Evolutionary conservation across 2,113 vertebrate species (phyloP), one percentile per base, ranked within the genome.

Genomic region (Aptenodytes forsteri): DNA sequence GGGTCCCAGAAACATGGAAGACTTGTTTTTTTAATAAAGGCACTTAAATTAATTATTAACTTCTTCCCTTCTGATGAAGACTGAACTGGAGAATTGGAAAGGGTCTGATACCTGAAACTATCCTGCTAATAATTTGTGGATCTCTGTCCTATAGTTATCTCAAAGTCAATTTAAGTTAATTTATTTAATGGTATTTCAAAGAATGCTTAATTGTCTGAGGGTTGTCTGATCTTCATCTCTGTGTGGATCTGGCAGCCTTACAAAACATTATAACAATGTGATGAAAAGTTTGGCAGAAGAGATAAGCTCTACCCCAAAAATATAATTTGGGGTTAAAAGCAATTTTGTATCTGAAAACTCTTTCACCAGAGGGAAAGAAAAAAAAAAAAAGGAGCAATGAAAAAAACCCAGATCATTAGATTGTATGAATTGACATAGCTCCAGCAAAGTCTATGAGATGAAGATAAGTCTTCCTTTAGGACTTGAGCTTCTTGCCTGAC

Each of bases 131-230:
- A 82, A 87, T 96, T 95, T 83, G 76, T 12, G 21, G 30, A 30
- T 73, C 47, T 86, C 55, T 55, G 52, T 87, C 61, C 66, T 82
- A 11, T 65, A 89, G 79, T 89, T 95, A 91, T 76, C 69, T 92
- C 58, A 40, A 87, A 96, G 82, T 69, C 82, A 94, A 79, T 95
- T 96, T 92, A 84, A 96, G 80, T 79, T 93, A 96, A 91, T 94
- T 83, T 97, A 91, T 93, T 96, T 96, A 95, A 89, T 95, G 29
- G 32, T 89, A 75, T 96, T 94, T 89, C 64, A 94, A 90, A 94
- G 77, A 95, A 89, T 61, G 27, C 77, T 64, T 86, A 89, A 92
- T 95, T 96, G 58, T 95, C 36, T 85, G 73, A 61, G 49, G 10
- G 32, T 52, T 92, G 55, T 91, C 76, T 97, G 90, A 75, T 93